phyloP scores from a whole-genome alignment of 2,113 vertebrate genomes.

The Muntiacus reevesi region DNA sequence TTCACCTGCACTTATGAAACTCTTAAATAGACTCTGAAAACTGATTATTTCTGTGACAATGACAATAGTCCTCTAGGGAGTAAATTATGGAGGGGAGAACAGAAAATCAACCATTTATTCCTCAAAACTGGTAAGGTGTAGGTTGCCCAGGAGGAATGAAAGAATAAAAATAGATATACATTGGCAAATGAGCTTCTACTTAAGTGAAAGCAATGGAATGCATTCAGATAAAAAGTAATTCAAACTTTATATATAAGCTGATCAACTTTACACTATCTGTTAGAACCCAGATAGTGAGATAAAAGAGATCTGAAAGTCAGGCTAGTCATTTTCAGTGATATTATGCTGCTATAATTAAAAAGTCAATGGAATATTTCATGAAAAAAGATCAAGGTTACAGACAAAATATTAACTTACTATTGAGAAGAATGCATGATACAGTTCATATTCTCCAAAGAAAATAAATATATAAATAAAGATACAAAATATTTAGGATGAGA shows the following conservation, averaged over 20 bases:
- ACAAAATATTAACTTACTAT: neutral
- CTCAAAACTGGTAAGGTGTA: neutral
- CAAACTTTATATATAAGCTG: neutral
- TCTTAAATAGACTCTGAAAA: neutral
- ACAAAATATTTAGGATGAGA: neutral
- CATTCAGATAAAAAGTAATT: neutral
- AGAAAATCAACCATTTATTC: neutral
- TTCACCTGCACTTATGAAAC: neutral
- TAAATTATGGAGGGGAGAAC: neutral
- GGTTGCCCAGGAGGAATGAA: neutral
- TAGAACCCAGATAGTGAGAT: neutral
- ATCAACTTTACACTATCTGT: neutral
- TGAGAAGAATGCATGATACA: neutral
- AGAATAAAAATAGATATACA: neutral
- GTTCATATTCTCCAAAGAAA: neutral
- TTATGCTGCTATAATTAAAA: neutral
- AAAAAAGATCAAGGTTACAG: neutral
- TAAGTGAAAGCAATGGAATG: neutral
- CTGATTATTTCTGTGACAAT: neutral
- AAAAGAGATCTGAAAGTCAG: neutral
- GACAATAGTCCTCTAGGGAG: neutral
- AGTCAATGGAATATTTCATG: neutral
- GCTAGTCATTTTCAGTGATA: neutral
- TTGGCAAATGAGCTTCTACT: neutral
- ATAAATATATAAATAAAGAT: neutral